Evolutionary conservation across 2,797 vertebrate genomes (phyloP), one percentile per base, ranked within the genome.

Genomic region (Margarornis squamiger): DNA sequence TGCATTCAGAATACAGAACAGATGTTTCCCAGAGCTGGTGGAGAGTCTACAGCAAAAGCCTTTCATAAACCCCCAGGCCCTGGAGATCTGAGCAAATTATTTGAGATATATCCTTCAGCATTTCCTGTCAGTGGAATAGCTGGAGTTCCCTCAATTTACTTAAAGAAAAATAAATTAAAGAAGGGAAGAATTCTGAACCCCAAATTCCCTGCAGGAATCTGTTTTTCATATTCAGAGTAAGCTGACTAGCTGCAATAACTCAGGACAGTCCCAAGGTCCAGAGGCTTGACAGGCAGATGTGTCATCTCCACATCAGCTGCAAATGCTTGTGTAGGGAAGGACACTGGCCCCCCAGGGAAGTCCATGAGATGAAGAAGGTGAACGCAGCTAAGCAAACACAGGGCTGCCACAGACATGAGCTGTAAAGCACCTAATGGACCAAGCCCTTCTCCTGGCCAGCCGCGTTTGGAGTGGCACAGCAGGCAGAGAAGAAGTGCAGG

Each of bases 111-210:
- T 86, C 86, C 79, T 93, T 94, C 88, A 94, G 91, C 76, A 94
- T 95, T 97, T 97, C 95, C 94, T 93, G 88, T 73, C 83, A 93
- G 63, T 86, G 67, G 59, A 95, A 95, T 52, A 91, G 76, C 79
- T 76, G 62, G 66, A 78, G 80, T 90, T 90, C 68, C 73, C 75
- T 91, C 85, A 83, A 83, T 88, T 92, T 92, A 90, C 77, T 93
- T 91, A 82, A 92, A 93, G 63, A 92, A 93, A 95, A 95, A 93
- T 78, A 96, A 91, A 96, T 89, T 91, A 91, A 91, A 91, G 46
- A 88, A 73, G 38, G 87, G 66, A 90, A 87, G 36, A 76, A 95
- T 90, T 92, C 82, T 14, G 62, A 91, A 86, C 34, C 46, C 62
- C 70, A 36, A 91, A 88, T 75, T 93, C 93, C 91, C 88, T 84